A percentile compares a stretch with the other conserved stretches of the same genome.
Evolutionary conservation across 2,113 vertebrate genomes (phyloP).

Genomic region (Silurus meridionalis): DNA sequence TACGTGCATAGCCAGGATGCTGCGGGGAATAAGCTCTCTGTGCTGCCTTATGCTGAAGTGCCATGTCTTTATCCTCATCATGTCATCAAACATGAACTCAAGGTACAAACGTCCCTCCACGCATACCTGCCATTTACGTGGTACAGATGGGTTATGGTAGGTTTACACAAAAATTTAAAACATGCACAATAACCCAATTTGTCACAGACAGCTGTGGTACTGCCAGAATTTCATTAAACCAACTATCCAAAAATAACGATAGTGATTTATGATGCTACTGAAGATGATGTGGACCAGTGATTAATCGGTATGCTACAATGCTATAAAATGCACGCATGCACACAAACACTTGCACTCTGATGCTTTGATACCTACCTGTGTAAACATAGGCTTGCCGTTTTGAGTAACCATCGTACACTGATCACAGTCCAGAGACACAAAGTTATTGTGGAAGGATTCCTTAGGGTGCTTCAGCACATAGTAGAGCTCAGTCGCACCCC

Average conservation of each 20-base stretch:
- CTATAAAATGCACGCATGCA: not conserved
- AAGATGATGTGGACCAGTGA: not conserved
- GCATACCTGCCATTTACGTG: conserved; percentile 82
- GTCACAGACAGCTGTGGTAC: not conserved
- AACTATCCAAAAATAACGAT: not conserved
- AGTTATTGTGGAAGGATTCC: conserved; percentile 98
- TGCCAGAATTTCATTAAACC: not conserved
- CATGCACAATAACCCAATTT: not conserved
- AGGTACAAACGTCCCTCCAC: conserved; percentile 97
- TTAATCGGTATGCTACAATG: not conserved
- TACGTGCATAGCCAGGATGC: conserved; percentile 96
- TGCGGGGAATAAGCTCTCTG: conserved; percentile 95
- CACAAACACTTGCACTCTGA: not conserved
- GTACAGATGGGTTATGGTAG: not conserved
- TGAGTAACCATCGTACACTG: conserved; percentile 99
- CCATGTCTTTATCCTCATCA: conserved; percentile 99
- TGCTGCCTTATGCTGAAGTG: conserved; percentile 99
- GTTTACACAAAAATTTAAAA: not conserved
- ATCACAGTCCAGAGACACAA: conserved; percentile 96
- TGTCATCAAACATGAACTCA: conserved; percentile 99
- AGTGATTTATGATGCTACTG: not conserved
- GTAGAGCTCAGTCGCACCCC: conserved; percentile 95
- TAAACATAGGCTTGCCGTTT: conserved; percentile 98
- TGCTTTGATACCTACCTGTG: conserved; percentile 79
- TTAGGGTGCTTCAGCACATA: conserved; percentile 97